phyloP scores from a whole-genome alignment of 92 coral and sea anemone species.

The Plumapathes pennacea region DNA sequence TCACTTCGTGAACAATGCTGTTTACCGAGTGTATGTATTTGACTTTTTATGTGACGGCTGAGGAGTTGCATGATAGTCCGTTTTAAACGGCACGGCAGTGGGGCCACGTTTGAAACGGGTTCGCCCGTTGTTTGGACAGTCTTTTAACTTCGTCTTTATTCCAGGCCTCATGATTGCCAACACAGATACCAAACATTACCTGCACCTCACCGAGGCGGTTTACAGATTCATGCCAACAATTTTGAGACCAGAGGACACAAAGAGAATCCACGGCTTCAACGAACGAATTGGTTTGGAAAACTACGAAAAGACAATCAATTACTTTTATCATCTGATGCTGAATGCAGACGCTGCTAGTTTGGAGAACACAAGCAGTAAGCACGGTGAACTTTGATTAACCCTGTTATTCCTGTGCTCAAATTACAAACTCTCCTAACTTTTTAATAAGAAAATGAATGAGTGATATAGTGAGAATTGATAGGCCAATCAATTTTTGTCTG shows the following conservation, averaged over 20 bases:
- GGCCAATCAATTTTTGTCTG: no score
- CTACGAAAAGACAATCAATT: slow-evolving; percentile 85
- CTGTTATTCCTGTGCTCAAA: no score
- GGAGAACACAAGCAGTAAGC: not conserved
- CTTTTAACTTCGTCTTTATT: not conserved
- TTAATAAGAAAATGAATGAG: no score
- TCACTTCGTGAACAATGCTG: not conserved
- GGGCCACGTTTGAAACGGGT: no score
- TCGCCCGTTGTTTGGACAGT: not conserved
- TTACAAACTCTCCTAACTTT: no score
- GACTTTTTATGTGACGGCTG: no score
- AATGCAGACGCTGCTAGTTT: slow-evolving; percentile 61
- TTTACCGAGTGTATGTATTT: no score
- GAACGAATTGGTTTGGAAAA: slow-evolving; percentile 85
- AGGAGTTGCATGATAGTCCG: no score
- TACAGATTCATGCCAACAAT: slow-evolving; percentile 89
- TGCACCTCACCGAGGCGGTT: slow-evolving; percentile 67
- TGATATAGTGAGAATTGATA: no score
- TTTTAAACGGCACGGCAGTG: not conserved
- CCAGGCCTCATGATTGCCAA: slow-evolving; percentile 76
- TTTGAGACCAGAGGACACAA: slow-evolving; percentile 56
- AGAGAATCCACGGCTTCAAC: slow-evolving; percentile 81
- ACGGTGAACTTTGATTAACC: slow-evolving; percentile 29
- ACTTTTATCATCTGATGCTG: slow-evolving; percentile 76
- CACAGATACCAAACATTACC: slow-evolving; percentile 84